A percentile compares a stretch with the other conserved stretches of the same genome.
These are phyloP conservation scores for Rhynchopsitta pachyrhyncha DNA, from an alignment of 2,113 vertebrate species.

Conservation along the genomic window DNA sequence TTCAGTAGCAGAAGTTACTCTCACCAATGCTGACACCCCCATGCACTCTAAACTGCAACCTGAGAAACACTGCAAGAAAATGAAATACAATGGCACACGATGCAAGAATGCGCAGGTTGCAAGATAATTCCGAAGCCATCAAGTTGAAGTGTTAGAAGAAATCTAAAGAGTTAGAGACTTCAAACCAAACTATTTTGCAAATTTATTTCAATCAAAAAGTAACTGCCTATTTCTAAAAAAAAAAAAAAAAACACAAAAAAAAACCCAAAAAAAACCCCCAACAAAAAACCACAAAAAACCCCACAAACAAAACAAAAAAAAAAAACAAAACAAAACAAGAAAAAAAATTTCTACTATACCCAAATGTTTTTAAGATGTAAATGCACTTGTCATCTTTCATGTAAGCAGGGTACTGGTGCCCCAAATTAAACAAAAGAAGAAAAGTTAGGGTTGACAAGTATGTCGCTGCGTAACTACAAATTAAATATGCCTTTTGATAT, in stretches of 20 bases:
- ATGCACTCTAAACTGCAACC: background rate
- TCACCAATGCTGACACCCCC: background rate
- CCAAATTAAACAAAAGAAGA: slow-evolving; percentile 51
- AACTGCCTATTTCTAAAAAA: background rate
- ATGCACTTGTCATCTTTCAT: slow-evolving; percentile 59
- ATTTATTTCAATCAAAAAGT: slow-evolving; percentile 41
- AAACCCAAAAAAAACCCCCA: background rate
- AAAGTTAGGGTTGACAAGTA: slow-evolving; percentile 62
- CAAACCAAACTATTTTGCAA: slow-evolving; percentile 11
- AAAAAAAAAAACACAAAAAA: background rate
- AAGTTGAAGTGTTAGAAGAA: background rate
- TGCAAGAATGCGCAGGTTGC: background rate
- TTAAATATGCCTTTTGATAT: slow-evolving; percentile 61
- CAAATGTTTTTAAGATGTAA: slow-evolving; percentile 60
- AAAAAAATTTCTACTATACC: background rate
- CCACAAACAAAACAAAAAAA: background rate
- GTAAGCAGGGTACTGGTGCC: slow-evolving; percentile 53
- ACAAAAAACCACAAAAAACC: background rate
- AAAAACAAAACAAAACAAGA: background rate
- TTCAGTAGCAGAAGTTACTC: background rate
- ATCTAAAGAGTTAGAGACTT: slow-evolving; percentile 3
- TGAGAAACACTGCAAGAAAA: background rate
- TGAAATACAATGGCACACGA: background rate
- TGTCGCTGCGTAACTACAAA: slow-evolving; percentile 29
- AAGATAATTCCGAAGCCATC: background rate